phyloP scores from a whole-genome alignment of 2,113 vertebrate genomes.

The Sminthopsis crassicaudata region DNA sequence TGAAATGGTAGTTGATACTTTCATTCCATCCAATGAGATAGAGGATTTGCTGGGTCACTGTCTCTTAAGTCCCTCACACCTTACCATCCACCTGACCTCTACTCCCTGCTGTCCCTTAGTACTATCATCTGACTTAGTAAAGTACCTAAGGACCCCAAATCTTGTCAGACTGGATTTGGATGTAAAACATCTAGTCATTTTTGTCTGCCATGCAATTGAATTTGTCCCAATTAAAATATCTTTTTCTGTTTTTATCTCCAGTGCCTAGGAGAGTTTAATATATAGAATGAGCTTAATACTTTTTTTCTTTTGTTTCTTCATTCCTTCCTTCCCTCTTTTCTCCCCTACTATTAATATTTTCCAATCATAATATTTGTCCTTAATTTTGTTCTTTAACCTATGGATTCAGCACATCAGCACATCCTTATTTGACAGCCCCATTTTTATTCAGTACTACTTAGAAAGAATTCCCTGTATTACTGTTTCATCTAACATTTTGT shows the following conservation, averaged over 20 bases:
- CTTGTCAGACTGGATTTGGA: not conserved
- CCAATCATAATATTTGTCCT: not conserved
- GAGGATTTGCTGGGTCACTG: not conserved
- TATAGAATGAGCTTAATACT: not conserved
- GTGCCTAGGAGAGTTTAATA: not conserved
- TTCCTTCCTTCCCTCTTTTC: not conserved
- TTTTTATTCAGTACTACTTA: not conserved
- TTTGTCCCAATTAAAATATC: not conserved
- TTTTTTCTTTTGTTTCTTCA: not conserved
- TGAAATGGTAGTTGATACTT: not conserved
- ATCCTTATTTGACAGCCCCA: not conserved
- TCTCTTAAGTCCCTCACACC: not conserved
- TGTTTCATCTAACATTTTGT: not conserved
- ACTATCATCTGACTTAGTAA: not conserved
- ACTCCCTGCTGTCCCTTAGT: not conserved
- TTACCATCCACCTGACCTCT: not conserved
- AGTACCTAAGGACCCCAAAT: not conserved
- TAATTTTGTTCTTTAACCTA: not conserved
- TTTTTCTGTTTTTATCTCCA: not conserved
- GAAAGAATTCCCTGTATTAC: not conserved
- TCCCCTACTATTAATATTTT: not conserved
- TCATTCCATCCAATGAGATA: not conserved
- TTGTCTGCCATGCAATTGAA: not conserved
- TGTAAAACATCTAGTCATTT: not conserved
- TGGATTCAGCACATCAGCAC: not conserved